These are phyloP conservation scores for Vanessa tameamea DNA, from an alignment of 1,140 invertebrate genomes.

Conservation along the genomic window DNA sequence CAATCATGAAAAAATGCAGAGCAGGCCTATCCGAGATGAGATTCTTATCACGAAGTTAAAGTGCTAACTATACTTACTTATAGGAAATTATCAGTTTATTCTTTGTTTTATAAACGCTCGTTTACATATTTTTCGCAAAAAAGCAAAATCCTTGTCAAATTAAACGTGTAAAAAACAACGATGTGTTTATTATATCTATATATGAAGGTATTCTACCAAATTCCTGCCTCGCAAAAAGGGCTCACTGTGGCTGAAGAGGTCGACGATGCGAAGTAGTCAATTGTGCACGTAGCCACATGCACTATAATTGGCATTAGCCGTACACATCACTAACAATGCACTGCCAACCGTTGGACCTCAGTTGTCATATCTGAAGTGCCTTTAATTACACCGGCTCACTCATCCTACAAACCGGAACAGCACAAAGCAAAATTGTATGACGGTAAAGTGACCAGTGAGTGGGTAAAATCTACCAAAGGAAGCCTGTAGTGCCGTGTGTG, in stretches of 20 bases:
- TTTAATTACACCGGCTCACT: conserved; percentile 4
- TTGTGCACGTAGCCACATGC: too few species aligned
- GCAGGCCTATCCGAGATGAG: too few species aligned
- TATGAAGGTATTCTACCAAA: neutral
- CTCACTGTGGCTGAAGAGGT: too few species aligned
- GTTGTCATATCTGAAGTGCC: conserved; percentile 3
- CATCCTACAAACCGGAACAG: neutral
- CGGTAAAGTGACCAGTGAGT: neutral
- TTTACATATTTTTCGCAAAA: neutral
- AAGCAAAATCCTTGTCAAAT: neutral
- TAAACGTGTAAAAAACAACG: neutral
- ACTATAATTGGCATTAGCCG: neutral
- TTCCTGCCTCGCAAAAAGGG: too few species aligned
- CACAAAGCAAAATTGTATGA: conserved; percentile 8
- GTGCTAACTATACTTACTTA: too few species aligned
- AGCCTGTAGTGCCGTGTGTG: neutral
- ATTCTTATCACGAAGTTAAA: too few species aligned
- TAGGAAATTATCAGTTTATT: too few species aligned
- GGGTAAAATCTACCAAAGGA: neutral
- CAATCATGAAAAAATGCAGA: too few species aligned
- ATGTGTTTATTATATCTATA: neutral
- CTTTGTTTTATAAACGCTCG: too few species aligned
- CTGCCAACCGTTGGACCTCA: conserved; percentile 1
- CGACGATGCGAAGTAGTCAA: too few species aligned
- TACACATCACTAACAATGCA: neutral